phyloP scores from a whole-genome alignment of 1,140 invertebrate species.

The Lasioglossum albipes region DNA sequence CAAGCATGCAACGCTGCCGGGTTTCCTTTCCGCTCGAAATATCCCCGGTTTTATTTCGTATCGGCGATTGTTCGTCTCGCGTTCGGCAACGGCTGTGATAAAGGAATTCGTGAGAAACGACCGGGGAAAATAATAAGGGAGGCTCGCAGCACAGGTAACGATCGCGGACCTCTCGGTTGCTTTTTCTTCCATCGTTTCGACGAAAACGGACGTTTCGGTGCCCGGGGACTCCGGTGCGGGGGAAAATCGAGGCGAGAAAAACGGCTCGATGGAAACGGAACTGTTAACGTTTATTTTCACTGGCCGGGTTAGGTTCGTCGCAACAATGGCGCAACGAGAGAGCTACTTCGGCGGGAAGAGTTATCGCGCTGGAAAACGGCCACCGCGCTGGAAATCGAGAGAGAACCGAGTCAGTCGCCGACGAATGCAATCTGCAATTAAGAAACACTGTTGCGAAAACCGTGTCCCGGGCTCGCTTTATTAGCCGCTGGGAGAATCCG shows the following conservation, averaged over 20 bases:
- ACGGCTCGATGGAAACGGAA: not conserved
- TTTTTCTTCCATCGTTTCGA: no score
- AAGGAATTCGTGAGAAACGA: slow-evolving; percentile 6
- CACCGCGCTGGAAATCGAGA: not conserved
- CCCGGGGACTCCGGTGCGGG: no score
- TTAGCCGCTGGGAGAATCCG: not conserved
- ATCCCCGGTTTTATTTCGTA: not conserved
- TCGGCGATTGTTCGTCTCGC: not conserved
- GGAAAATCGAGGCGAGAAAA: not conserved
- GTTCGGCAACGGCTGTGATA: not conserved
- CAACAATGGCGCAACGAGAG: not conserved
- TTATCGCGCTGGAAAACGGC: not conserved
- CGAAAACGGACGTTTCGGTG: no score
- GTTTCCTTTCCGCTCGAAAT: slow-evolving; percentile 3
- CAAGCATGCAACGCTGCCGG: slow-evolving; percentile 5
- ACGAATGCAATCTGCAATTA: not conserved
- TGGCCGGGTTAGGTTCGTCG: not conserved
- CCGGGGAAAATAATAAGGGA: slow-evolving; percentile 5
- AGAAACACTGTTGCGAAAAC: not conserved
- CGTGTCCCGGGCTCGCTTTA: not conserved
- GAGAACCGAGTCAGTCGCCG: not conserved
- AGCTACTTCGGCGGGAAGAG: no score
- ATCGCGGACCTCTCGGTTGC: not conserved
- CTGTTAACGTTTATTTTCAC: not conserved
- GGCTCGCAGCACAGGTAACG: not conserved